Evolutionary conservation across 2,888 invertebrate species (phyloP).

Genomic region (Asteroscopus sphinx): DNA sequence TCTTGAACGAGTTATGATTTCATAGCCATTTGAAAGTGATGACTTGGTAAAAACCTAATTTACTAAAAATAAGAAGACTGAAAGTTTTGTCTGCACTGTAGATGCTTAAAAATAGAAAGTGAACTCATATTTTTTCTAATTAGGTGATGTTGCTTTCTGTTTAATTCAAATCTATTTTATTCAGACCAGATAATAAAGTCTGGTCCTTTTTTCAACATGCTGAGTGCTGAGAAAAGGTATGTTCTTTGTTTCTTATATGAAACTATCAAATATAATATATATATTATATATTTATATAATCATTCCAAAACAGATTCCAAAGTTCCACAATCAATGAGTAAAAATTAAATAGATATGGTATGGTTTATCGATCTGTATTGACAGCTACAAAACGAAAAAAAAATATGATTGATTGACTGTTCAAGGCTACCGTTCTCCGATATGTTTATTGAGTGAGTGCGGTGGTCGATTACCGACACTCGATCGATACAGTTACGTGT

Average conservation of each 20-base stretch:
- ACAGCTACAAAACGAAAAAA: conserved; percentile 1
- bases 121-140: too few species aligned
- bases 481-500: conserved; percentile 46
- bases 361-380: not conserved
- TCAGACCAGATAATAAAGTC: too few species aligned
- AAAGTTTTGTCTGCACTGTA: conserved; percentile 19
- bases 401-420: conserved; percentile 2
- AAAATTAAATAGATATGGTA: too few species aligned
- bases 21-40: conserved; percentile 28
- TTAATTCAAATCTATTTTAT: too few species aligned
- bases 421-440: conserved; percentile 3
- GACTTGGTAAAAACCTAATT: conserved; percentile 25
- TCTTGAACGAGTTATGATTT: conserved; percentile 5
- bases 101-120: conserved; percentile 22
- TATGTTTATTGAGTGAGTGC: conserved; percentile 3
- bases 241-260: not conserved
- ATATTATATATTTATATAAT: not conserved
- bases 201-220: too few species aligned
- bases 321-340: too few species aligned
- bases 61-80: conserved; percentile 18
- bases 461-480: conserved; percentile 31
- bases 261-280: too few species aligned
- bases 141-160: too few species aligned
- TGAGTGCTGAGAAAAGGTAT: too few species aligned
- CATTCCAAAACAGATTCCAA: too few species aligned